Evolutionary conservation across 1,140 invertebrate genomes (phyloP), one percentile per base, ranked within the genome.

Genomic region (Drosophila sproati): DNA sequence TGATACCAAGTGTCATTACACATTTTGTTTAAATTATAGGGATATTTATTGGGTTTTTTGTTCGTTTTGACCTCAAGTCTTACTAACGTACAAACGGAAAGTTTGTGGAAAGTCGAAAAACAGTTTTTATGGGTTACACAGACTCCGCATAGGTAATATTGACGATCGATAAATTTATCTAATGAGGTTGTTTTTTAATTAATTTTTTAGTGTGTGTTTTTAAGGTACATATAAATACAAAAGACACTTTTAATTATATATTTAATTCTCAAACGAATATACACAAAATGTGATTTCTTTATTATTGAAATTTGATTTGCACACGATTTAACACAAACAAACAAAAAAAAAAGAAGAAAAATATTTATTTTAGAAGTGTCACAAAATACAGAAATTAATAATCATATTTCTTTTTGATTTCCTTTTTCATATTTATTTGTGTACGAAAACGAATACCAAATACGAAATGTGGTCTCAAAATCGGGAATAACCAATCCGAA

Each of bases 351-450:
- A 59, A 62, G 62, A 56, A 62, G 47, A 31, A 50, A 70, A 60
- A 37, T 64, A 63, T 66, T 75, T n/a, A 71, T 73, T 76, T 85
- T 41, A 39, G 67, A 80, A 86, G 52, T 47, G 66, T 75, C 77
- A 80, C 76, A 52, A 91, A 86, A 82, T 89, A 77, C 78, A 90
- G 71, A 91, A 88, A 86, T 89, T 91, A 92, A 91, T 92, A 92
- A 92, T 91, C 86, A 91, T 92, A 91, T 91, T 77, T 92, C 77
- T 92, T 91, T 91, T 92, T 91, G 75, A 91, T 92, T 92, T 90
- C 91, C 85, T 92, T 92, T 92, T 92, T 91, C 91, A 92, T 91
- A 92, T 82, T 92, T 92, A 91, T 92, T 92, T 91, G 77, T 89
- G 78, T 90, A 92, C 86, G 88, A 91, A 92, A 86, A 92, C 70